Evolutionary conservation across 2,113 vertebrate species (phyloP).

Genomic region (Cathartes aura): DNA sequence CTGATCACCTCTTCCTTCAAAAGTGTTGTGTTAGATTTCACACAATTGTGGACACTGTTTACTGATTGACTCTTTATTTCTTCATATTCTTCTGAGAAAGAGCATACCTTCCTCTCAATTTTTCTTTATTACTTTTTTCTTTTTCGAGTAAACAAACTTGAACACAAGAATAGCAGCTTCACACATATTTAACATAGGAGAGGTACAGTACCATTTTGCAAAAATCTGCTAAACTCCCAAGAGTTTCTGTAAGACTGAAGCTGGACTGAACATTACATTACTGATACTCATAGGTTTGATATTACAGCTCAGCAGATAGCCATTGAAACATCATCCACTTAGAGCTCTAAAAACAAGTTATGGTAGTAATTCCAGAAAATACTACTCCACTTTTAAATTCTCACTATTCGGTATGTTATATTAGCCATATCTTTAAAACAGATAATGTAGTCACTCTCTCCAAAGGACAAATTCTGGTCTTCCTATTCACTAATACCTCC

Average conservation of each 20-base stretch:
- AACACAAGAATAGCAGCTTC: not conserved
- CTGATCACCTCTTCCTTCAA: not conserved
- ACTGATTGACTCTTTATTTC: not conserved
- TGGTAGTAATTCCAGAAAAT: not conserved
- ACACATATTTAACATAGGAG: not conserved
- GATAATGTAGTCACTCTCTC: not conserved
- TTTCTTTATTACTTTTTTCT: not conserved
- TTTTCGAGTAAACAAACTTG: not conserved
- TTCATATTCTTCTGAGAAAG: not conserved
- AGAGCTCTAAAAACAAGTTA: not conserved
- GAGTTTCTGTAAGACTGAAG: not conserved
- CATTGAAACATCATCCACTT: not conserved
- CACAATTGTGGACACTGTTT: fast-evolving
- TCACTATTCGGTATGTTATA: not conserved
- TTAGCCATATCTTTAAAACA: not conserved
- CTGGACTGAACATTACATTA: not conserved
- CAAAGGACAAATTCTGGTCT: not conserved
- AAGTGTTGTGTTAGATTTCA: not conserved
- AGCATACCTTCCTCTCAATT: fast-evolving
- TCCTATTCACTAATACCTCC: not conserved
- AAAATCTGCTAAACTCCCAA: not conserved
- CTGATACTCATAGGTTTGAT: not conserved
- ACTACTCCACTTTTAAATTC: not conserved
- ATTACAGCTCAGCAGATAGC: not conserved
- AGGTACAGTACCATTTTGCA: not conserved